Percentiles rank a stretch among this genome's conserved stretches.
phyloP scores from a whole-genome alignment of 2,113 vertebrate species.

The Trochalopteron elliotii region DNA sequence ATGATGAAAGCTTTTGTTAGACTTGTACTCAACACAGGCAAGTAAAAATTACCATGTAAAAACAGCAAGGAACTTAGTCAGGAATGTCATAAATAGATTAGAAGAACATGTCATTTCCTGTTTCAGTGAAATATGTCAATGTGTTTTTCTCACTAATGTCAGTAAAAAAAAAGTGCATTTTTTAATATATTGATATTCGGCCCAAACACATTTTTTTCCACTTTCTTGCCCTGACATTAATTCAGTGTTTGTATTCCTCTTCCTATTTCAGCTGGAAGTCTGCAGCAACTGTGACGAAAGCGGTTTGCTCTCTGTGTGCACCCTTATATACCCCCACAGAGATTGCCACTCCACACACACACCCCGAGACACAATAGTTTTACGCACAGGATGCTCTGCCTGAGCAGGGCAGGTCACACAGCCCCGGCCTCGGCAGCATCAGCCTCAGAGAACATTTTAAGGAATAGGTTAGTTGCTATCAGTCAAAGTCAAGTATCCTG shows the following conservation, averaged over 20 bases:
- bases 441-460: constrained; percentile 37
- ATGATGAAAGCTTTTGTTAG: not conserved
- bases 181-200: not conserved
- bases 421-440: constrained; percentile 5
- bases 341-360: not conserved
- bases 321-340: not conserved
- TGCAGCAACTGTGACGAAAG: constrained; percentile 10
- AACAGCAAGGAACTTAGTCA: not conserved
- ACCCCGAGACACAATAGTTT: constrained; percentile 73
- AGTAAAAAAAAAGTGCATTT: not conserved
- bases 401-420: constrained; percentile 53
- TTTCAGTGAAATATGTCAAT: not conserved
- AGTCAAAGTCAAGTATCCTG: constrained; percentile 78
- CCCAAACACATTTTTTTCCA: not conserved
- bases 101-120: not conserved
- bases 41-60: not conserved
- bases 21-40: not conserved
- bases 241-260: constrained; percentile 39
- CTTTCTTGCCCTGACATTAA: constrained; percentile 5
- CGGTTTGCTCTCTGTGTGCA: not conserved
- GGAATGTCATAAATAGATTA: not conserved
- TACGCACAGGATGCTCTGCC: constrained; percentile 77
- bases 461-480: constrained; percentile 62
- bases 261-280: constrained; percentile 33
- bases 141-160: constrained; percentile 13